Base-by-base conservation (phyloP, 2,113 vertebrate species). In the Galbula dea region DNA sequence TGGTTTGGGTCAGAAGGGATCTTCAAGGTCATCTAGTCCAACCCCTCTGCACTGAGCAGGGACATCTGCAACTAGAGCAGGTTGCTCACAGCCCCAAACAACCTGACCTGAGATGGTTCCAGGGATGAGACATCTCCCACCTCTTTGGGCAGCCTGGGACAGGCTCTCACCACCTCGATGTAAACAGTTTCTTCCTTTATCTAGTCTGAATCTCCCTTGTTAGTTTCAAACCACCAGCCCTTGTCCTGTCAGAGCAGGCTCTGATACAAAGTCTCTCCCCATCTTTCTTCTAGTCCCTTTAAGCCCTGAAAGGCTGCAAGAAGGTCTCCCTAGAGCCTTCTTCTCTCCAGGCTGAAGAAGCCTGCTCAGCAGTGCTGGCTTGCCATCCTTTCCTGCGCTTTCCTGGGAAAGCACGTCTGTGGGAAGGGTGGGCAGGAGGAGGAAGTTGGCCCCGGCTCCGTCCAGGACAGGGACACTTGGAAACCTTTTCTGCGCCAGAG, bases 351-450 rank as follows among this genome's bases (percentile, higher is more conserved):
- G 26, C 59, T 21, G 37, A 12, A 19, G 24, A 62, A 62, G 59
- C 36, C 59, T n/a, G 30, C 19, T n/a, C 30, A 8, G 58, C 15
- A 55, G 23, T 1, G 16, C 34, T 85, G 19, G 72, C 51, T 82
- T 79, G 81, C 76, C 4, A 2, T 58, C 91, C 93, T 89, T 93
- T 93, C 86, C 94, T 91, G 94, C 20, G 0, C 83, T 83, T 91
- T 88, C 88, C 73, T 94, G 95, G 95, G 95, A 96, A 96, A 86
- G 80, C 84, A 67, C 19, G 7, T 54, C 82, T 18, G 21, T 82
- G 90, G 90, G 91, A 93, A 91, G 88, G 90, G 93, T 0, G 15
- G 69, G 88, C 13, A 30, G 48, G 82, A 48, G 84, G 71, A 87
- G 94, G 90, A 95, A 90, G 51, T 58, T 32, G 68, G 30, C 78